These are phyloP conservation scores for Ariolimax columbianus DNA, from an alignment of 2,888 invertebrate species.

Conservation along the genomic window DNA sequence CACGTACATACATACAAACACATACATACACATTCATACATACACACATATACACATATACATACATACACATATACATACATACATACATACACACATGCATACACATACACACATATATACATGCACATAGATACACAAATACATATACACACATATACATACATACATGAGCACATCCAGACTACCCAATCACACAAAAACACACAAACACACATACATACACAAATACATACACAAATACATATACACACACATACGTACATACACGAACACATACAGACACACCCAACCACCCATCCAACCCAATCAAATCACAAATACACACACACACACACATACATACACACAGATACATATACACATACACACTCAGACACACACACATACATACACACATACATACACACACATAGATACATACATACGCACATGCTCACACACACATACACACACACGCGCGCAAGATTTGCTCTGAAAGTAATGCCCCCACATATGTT, in stretches of 20 bases:
- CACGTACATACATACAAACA: neutral
- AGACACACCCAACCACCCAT: no score
- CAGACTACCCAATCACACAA: neutral
- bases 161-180: neutral
- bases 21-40: neutral
- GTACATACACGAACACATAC: no score
- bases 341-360: no score
- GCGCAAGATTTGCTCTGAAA: neutral
- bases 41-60: no score
- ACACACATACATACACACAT: neutral
- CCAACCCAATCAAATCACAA: no score
- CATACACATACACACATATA: slow-evolving; percentile 18
- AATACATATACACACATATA: slow-evolving; percentile 5
- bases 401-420: neutral
- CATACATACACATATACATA: neutral
- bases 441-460: slow-evolving; percentile 8
- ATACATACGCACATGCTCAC: slow-evolving; percentile 4
- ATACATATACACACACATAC: slow-evolving; percentile 2
- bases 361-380: neutral
- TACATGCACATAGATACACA: slow-evolving; percentile 6
- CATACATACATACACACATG: slow-evolving; percentile 5
- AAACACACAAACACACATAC: slow-evolving; percentile 7
- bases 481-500: neutral
- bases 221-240: slow-evolving; percentile 1
- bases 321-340: no score